These are phyloP conservation scores for Clarias laeviceps DNA, from an alignment of 2,797 vertebrate species.

Conservation along the genomic window DNA sequence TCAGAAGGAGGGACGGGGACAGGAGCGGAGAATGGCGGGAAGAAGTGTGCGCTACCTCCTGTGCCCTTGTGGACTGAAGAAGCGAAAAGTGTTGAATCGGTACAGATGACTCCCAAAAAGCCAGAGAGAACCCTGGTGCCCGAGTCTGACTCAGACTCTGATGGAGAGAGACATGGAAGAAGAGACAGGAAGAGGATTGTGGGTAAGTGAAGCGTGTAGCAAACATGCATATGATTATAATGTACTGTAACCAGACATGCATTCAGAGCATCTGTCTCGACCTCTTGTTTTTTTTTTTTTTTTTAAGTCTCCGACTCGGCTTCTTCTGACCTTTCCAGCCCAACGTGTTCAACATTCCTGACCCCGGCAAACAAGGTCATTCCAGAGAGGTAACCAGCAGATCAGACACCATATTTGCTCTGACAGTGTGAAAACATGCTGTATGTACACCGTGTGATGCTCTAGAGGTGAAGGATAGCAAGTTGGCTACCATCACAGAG, in stretches of 20 bases:
- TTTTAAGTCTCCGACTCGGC: slow-evolving; percentile 52
- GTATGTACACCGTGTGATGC: not conserved
- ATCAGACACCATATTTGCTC: not conserved
- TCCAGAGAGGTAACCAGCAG: slow-evolving; percentile 74
- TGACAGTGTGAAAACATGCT: not conserved
- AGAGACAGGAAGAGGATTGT: slow-evolving; percentile 47
- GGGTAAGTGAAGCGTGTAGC: slow-evolving; percentile 56
- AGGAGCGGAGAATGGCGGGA: slow-evolving; percentile 8
- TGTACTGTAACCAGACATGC: not conserved
- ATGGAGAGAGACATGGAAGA: slow-evolving; percentile 61
- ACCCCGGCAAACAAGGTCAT: slow-evolving; percentile 70
- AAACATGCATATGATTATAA: not conserved
- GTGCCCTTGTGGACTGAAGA: slow-evolving; percentile 44
- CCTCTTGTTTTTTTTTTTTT: slow-evolving; percentile 54
- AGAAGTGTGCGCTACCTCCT: slow-evolving; percentile 35
- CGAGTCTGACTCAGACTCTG: slow-evolving; percentile 83
- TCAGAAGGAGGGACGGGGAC: not conserved
- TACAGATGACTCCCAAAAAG: slow-evolving; percentile 65
- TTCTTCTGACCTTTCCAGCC: slow-evolving; percentile 60
- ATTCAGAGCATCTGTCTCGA: slow-evolving; percentile 35
- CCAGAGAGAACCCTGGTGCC: slow-evolving; percentile 73
- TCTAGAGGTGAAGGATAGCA: not conserved
- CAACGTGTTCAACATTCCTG: slow-evolving; percentile 68
- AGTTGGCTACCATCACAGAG: not conserved
- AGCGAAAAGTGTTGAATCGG: slow-evolving; percentile 54